Conservation (phyloP, 2,797 vertebrate genomes). For the Melanotaenia trifasciata region DNA sequence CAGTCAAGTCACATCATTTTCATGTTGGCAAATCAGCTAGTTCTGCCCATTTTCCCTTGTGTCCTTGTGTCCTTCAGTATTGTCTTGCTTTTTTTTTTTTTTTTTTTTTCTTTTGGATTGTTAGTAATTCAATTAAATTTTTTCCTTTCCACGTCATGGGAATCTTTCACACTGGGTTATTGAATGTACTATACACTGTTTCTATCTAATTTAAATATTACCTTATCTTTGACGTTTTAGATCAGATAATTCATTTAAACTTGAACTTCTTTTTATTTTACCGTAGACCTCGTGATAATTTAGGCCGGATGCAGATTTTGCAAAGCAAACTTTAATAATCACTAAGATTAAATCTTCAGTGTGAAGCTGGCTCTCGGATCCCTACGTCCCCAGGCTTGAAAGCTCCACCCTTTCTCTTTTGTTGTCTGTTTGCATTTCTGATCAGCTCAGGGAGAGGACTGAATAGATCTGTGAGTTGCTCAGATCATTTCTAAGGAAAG, state of each 20-base stretch:
- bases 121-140: background rate
- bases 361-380: constrained; percentile 18
- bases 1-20: background rate
- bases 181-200: no score
- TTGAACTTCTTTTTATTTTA: background rate
- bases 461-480: constrained; percentile 30
- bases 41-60: background rate
- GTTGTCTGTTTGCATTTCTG: constrained; percentile 37
- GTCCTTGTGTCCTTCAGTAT: background rate
- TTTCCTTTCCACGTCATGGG: background rate
- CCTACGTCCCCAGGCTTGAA: constrained; percentile 7
- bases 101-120: background rate
- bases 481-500: constrained; percentile 10
- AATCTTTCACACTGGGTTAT: background rate
- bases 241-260: background rate
- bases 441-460: constrained; percentile 32
- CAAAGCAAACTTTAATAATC: constrained; percentile 30
- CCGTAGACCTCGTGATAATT: constrained; percentile 6
- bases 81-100: no score
- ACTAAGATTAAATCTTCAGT: constrained; percentile 15
- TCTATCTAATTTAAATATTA: no score
- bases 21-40: background rate
- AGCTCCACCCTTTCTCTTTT: constrained; percentile 23
- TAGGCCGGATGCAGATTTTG: constrained; percentile 12
- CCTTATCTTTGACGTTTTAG: background rate